Evolutionary conservation across 2,113 vertebrate genomes (phyloP).

Genomic region (Dasyornis broadbenti): DNA sequence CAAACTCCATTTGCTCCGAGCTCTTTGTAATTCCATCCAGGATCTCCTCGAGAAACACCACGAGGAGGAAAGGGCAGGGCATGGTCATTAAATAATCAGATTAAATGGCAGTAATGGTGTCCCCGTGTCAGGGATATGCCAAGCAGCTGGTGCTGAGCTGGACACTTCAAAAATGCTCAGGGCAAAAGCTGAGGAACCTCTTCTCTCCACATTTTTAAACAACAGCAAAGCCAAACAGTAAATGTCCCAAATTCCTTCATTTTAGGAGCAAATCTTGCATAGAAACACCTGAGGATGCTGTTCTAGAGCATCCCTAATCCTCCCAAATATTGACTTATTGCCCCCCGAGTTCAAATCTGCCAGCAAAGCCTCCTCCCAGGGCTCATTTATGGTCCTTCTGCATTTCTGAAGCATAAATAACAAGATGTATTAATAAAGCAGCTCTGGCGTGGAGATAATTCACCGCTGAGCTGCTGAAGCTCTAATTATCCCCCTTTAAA

Average conservation of each 20-base stretch:
- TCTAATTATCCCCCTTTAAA: constrained; percentile 13
- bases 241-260: not conserved
- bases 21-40: not conserved
- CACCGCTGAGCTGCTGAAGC: not conserved
- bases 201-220: not conserved
- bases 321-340: not conserved
- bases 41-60: not conserved
- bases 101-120: not conserved
- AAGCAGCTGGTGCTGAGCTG: not conserved
- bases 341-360: not conserved
- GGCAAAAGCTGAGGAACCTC: not conserved
- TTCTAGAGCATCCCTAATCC: not conserved
- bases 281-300: not conserved
- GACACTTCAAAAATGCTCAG: rapidly evolving
- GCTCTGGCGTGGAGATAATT: not conserved
- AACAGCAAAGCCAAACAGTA: not conserved
- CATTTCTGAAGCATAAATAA: not conserved
- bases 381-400: not conserved
- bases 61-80: not conserved
- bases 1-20: not conserved
- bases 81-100: not conserved
- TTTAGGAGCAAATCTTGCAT: not conserved
- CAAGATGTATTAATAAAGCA: not conserved
- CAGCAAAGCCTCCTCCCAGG: not conserved
- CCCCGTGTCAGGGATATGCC: not conserved